Conservation (phyloP, 2,797 vertebrate species). For the Simalia tracyae region DNA sequence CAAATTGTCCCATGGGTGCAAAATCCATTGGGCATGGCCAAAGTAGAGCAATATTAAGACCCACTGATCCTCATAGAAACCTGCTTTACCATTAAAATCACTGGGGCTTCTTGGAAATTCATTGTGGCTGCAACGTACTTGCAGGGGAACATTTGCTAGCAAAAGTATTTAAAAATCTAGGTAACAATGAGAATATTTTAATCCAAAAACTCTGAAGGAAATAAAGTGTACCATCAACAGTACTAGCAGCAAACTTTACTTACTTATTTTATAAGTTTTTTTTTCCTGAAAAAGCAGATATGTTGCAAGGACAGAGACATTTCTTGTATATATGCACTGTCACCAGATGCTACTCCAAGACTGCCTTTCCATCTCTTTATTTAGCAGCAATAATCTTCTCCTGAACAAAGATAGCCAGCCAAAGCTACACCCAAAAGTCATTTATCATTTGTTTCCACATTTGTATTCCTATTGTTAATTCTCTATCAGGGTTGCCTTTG, state of each 20-base stretch:
- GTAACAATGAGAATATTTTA: background rate
- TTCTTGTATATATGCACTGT: constrained; percentile 45
- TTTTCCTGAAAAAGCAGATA: background rate
- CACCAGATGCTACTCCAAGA: constrained; percentile 50
- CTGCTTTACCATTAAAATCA: background rate
- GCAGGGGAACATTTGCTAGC: background rate
- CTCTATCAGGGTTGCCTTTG: constrained; percentile 59
- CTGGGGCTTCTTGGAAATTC: background rate
- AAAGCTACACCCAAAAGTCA: constrained; percentile 59
- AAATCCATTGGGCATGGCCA: background rate
- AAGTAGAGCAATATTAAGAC: background rate
- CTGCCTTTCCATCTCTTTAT: constrained; percentile 58
- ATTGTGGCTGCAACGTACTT: background rate
- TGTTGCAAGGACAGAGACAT: background rate
- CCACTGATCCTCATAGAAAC: background rate
- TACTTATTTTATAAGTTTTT: background rate
- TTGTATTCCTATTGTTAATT: constrained; percentile 68
- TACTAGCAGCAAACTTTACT: background rate
- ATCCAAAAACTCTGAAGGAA: background rate
- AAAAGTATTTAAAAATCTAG: background rate
- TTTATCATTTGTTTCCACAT: constrained; percentile 62
- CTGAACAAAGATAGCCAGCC: constrained; percentile 62
- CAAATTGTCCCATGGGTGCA: background rate
- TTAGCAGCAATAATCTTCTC: constrained; percentile 64
- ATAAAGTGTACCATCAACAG: background rate